Evolutionary conservation across 2,888 invertebrate genomes (phyloP), one percentile per base, ranked within the genome.

Genomic region (Coelinius sp.): DNA sequence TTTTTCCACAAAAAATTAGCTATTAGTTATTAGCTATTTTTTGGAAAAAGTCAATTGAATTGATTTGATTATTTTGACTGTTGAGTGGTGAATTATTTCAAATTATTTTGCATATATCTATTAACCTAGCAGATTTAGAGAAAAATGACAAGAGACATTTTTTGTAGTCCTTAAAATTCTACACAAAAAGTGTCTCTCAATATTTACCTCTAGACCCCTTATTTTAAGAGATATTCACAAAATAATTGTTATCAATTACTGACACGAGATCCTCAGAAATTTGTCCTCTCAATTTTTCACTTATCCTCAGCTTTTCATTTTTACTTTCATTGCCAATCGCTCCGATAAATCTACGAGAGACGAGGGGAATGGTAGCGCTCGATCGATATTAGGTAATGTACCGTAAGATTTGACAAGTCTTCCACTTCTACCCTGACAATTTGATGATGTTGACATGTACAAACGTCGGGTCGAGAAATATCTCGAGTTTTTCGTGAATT

Each of bases 1-100:
- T 56, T 27, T 56, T 25, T 53, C n/a, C 68, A 24, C 20, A n/a
- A n/a, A n/a, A 74, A 64, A 27, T 7, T 63, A 17, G 46, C 52
- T 27, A 63, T 63, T 70, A 62, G n/a, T 35, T 35, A n/a, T n/a
- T 25, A 38, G 52, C 38, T 22, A 49, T 24, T n/a, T 27, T 31
- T 63, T 20, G 14, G 24, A 20, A 27, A 44, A 41, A 68, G 56
- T 68, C 68, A 44, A 59, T 68, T 68, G 1, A 22, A 27, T 59
- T 68, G 38, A 59, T 68, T 38, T 8, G 3, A 27, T 44, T 59
- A 2, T 14, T 38, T 6, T n/a, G 6, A 4, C 10, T 3, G n/a
- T n/a, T n/a, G 6, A 38, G 38, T 5, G 10, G 38, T 31, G 31
- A 31, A 31, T 31, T 31, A n/a, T n/a, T n/a, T n/a, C n/a, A n/a